Base-by-base conservation (phyloP, 1,140 invertebrate genomes). In the Gryon sp. region DNA sequence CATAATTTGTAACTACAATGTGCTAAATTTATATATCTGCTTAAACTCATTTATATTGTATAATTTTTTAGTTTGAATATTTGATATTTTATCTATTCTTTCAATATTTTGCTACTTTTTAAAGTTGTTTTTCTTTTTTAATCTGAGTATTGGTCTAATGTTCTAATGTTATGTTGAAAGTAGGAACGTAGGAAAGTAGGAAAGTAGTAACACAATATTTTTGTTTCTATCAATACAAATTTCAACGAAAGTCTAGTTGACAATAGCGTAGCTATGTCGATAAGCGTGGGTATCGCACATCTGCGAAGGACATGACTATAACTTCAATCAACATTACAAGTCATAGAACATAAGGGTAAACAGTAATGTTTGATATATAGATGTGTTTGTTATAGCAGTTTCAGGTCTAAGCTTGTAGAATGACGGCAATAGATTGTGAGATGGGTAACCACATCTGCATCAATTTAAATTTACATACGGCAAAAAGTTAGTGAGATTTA, bases 281-380 rank as follows among this genome's bases (percentile, higher is more conserved):
- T 76, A 69, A 68, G 57, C 63, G 63, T 69, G 73, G 63, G 73
- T 76, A 76, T 32, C 8, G 57, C 73, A 59, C 73, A 76, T 76
- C 73, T 76, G 73, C 20, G 40, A 32, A 55, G 68, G 72, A 75
- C 72, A 75, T 45, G 62, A 52, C 62, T 68, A 75, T 75, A 75
- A 68, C 72, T 75, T 75, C 62, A 75, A 75, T 75, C 72, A 75
- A 75, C 60, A 74, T 68, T 66, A 66, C 70, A 60, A 74, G 70
- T 66, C 55, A 74, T 66, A 60, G 62, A 74, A 74, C 60, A 60
- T 66, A 74, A 74, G 53, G 70, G 60, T 74, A 74, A 74, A 74
- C 70, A 74, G 52, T 66, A 60, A 66, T 53, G 70, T 41, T 74
- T 74, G 60, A 66, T 74, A 74, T 74, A 74, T 74, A 65, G 69